Conservation (phyloP, 2,888 invertebrate genomes). For the Melangyna quadrimaculata region DNA sequence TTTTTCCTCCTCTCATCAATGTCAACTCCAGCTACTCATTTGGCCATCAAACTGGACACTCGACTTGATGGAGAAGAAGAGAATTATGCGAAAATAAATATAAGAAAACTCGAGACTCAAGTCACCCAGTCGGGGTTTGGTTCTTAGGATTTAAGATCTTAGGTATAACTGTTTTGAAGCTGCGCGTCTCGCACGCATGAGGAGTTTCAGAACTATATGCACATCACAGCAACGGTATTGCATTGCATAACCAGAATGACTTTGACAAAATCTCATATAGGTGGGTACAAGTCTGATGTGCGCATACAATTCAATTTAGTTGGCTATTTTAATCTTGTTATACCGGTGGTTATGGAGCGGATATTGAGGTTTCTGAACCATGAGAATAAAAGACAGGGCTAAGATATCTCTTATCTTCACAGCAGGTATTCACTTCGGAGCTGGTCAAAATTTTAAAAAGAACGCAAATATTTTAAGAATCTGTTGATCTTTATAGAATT, state of each 20-base stretch:
- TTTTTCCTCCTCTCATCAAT: conserved; percentile 26
- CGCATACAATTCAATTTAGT: not conserved
- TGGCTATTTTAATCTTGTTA: not conserved
- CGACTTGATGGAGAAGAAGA: not conserved
- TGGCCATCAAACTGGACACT: conserved; percentile 53
- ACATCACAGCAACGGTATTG: not conserved
- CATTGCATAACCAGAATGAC: conserved; percentile 14
- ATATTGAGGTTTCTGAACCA: conserved; percentile 14
- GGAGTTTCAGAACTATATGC: not conserved
- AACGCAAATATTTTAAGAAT: no score
- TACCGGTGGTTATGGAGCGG: not conserved
- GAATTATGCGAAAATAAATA: conserved; percentile 43
- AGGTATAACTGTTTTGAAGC: conserved; percentile 54
- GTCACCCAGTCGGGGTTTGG: conserved; percentile 47
- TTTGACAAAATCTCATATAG: conserved; percentile 52
- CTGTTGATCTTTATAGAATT: no score
- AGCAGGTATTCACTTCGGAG: not conserved
- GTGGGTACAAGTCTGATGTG: not conserved
- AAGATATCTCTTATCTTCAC: not conserved
- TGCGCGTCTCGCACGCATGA: conserved; percentile 46
- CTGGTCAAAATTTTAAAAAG: not conserved
- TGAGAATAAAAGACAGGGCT: conserved; percentile 19
- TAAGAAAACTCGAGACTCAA: conserved; percentile 34
- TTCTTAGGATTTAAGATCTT: conserved; percentile 54
- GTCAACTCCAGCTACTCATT: conserved; percentile 49